These are phyloP conservation scores for Xyliphius kryptos DNA, from an alignment of 2,113 vertebrate genomes.

Conservation along the genomic window DNA sequence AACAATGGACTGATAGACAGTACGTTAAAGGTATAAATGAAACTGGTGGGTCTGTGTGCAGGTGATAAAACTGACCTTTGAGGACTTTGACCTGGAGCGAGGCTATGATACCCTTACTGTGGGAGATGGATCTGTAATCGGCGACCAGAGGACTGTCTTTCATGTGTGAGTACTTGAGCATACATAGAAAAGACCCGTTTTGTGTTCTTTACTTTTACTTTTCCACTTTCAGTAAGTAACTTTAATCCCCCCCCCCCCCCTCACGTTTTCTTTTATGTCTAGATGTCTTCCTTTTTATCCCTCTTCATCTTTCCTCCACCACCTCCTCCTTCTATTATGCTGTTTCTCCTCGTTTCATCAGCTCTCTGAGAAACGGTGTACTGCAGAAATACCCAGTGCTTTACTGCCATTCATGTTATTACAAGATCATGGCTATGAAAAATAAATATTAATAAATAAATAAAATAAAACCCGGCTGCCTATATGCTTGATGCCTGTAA, in stretches of 20 bases:
- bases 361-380: constrained; percentile 50
- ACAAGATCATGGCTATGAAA: constrained; percentile 49
- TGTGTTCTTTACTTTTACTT: constrained; percentile 26
- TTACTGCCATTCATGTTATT: constrained; percentile 60
- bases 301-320: constrained; percentile 6
- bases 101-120: constrained; percentile 97
- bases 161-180: constrained; percentile 91
- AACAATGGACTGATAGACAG: background rate
- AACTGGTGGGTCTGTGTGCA: constrained; percentile 50
- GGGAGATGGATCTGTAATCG: constrained; percentile 86
- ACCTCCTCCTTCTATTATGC: constrained; percentile 3
- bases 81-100: constrained; percentile 95
- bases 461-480: constrained; percentile 40
- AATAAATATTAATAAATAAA: no score
- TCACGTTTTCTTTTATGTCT: constrained; percentile 29
- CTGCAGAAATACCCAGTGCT: constrained; percentile 51
- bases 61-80: constrained; percentile 97
- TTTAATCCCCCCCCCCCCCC: constrained; percentile 25
- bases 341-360: constrained; percentile 57
- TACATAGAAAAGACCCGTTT: no score
- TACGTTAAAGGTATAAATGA: background rate
- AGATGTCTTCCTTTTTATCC: constrained; percentile 12
- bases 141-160: constrained; percentile 93
- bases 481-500: constrained; percentile 54
- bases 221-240: background rate